Percentiles rank a stretch among this genome's conserved stretches.
These are phyloP conservation scores for Bombus fervidus DNA, from an alignment of 1,140 invertebrate species.

Conservation along the genomic window DNA sequence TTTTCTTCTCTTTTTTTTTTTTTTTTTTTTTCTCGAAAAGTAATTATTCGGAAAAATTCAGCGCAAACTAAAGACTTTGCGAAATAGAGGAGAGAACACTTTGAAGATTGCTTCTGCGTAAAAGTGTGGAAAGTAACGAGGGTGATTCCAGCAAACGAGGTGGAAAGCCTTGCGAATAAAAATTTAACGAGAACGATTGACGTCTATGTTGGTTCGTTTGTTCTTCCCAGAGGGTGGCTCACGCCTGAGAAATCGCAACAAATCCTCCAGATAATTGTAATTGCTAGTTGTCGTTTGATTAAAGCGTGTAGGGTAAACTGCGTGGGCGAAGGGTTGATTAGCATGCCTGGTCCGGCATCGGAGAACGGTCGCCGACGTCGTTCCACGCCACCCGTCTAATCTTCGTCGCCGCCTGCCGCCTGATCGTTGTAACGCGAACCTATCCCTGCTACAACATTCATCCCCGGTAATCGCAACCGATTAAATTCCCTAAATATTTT, in stretches of 20 bases:
- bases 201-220: no score
- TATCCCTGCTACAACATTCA: background rate
- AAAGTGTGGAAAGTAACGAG: background rate
- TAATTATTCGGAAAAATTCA: background rate
- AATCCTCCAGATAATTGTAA: conserved; percentile 55
- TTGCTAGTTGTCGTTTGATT: conserved; percentile 60
- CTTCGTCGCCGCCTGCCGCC: conserved; percentile 28
- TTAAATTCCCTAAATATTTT: background rate
- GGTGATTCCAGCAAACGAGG: background rate
- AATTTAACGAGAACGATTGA: background rate
- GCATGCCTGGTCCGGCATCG: conserved; percentile 39
- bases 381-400: conserved; percentile 16
- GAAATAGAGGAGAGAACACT: background rate
- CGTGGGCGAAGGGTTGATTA: conserved; percentile 54
- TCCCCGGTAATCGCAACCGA: background rate
- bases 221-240: background rate
- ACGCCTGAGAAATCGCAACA: background rate
- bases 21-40: background rate
- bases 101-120: background rate
- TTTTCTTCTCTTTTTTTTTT: no score
- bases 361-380: conserved; percentile 19
- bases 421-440: background rate
- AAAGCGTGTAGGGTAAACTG: conserved; percentile 51
- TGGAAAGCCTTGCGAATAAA: background rate
- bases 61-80: background rate